phyloP scores from a whole-genome alignment of 2,888 invertebrate genomes.

The Pollenia labialis region DNA sequence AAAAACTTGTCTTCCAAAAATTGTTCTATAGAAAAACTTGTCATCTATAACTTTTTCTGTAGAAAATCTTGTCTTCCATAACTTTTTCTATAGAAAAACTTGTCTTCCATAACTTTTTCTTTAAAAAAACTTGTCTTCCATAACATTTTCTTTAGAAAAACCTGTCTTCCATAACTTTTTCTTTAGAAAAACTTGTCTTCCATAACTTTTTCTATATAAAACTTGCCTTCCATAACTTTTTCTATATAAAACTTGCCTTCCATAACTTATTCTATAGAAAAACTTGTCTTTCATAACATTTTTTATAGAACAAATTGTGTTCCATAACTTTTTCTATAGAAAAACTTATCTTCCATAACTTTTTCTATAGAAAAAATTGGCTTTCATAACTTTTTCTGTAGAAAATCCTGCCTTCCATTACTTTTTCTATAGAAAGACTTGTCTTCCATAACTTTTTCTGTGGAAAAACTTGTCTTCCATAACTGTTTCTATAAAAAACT shows the following conservation, averaged over 20 bases:
- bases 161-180: not conserved
- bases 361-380: no score
- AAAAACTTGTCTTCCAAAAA: not conserved
- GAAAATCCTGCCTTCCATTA: no score
- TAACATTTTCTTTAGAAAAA: not conserved
- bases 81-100: no score
- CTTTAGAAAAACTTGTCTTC: not conserved
- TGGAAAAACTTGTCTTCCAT: not conserved
- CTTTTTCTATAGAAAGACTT: not conserved
- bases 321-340: no score
- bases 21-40: slow-evolving; percentile 13
- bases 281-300: no score
- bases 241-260: no score
- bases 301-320: no score
- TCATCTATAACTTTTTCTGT: not conserved
- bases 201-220: not conserved
- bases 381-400: not conserved
- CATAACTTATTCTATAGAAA: no score
- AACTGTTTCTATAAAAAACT: not conserved
- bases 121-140: not conserved
- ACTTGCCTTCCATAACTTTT: no score
- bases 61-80: not conserved
- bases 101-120: not conserved
- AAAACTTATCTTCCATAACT: no score
- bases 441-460: not conserved